Percentiles rank a stretch among this genome's conserved stretches.
phyloP scores from a whole-genome alignment of 64 coral and sea anemone genomes.

The Actinia equina region DNA sequence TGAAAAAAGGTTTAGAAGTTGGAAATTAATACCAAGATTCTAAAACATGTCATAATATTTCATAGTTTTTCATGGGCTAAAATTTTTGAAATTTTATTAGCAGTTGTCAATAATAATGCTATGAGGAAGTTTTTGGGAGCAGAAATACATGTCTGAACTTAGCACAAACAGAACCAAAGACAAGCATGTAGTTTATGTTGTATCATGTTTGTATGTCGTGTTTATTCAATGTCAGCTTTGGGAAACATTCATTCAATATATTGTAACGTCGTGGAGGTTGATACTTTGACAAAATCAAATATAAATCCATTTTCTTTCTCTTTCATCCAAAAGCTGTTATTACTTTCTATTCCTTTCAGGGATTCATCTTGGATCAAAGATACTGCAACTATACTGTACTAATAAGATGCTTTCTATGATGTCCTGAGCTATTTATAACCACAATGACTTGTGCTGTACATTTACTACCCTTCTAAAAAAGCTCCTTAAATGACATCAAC shows the following conservation, averaged over 20 bases:
- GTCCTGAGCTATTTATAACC: too few species aligned
- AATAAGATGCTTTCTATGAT: neutral
- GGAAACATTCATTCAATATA: too few species aligned
- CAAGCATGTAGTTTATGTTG: neutral
- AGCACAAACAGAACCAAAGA: neutral
- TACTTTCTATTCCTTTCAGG: neutral
- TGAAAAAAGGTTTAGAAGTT: neutral
- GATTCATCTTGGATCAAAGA: neutral
- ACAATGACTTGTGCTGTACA: too few species aligned
- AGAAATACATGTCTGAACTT: neutral
- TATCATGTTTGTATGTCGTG: too few species aligned
- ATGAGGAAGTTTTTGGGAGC: too few species aligned
- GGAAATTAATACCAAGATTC: neutral
- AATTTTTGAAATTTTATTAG: too few species aligned
- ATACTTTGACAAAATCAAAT: neutral
- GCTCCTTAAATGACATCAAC: too few species aligned
- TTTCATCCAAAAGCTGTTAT: neutral
- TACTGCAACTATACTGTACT: neutral
- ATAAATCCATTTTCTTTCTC: neutral
- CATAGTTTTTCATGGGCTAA: too few species aligned
- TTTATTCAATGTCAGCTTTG: too few species aligned
- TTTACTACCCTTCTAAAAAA: too few species aligned
- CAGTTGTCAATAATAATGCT: too few species aligned
- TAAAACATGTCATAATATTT: neutral
- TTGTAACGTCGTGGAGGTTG: too few species aligned